Evolutionary conservation across 1,140 invertebrate species (phyloP), one percentile per base, ranked within the genome.

Genomic region (Hermetia illucens): DNA sequence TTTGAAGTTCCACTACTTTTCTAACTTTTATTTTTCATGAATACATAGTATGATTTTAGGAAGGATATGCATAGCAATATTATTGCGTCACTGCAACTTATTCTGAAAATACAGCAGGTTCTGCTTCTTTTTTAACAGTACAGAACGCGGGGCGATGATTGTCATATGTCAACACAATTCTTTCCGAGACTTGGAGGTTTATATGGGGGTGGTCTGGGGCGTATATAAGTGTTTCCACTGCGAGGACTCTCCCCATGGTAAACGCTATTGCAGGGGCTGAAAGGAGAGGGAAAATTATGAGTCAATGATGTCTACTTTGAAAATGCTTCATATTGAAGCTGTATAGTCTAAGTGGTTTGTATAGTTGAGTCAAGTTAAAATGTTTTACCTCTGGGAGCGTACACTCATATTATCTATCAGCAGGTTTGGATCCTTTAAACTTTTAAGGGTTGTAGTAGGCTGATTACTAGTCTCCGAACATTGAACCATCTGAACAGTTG

Each of bases 401-500:
- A 61, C 39, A 41, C 58, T 61, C 0, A 38, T 46, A 21, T 60
- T 55, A 35, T 61, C 58, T 18, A 58, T 25, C 6, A 59, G 44
- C 27, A 48, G 52, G 38, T 55, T 55, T 3, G 51, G 55, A 43
- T 61, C 58, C 27, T 61, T 60, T 3, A 61, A 39, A 34, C 55
- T 58, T 29, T 57, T 60, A 3, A 61, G 39, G 4, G 55, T 58
- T 5, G 53, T 58, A 2, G 52, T 44, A 0, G 57, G 52, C 34
- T 57, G 58, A 44, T 47, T 49, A 13, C 49, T 56, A 13, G 41
- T 47, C 34, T 57, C 54, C 5, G 52, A 50, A 32, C 54, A 60
- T 41, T 61, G 55, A 3, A 61, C 57, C 57, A 61, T 60, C 47
- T 61, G 57, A 9, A 61, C 57, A 1, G 57, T 56, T 32, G 19